Conservation (phyloP, 2,113 vertebrate species). For the Polypterus senegalus region DNA sequence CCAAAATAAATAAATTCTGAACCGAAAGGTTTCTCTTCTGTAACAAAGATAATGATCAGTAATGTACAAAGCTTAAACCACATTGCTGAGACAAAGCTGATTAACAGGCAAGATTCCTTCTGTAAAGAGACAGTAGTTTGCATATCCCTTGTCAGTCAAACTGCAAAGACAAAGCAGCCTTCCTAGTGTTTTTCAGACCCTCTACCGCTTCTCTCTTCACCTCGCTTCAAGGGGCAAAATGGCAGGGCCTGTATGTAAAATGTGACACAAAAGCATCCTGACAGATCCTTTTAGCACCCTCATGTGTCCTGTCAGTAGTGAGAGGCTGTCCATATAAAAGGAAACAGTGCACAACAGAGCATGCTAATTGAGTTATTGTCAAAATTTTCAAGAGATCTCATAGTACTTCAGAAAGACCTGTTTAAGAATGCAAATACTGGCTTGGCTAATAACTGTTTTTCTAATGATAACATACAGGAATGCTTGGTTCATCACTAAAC, state of each 20-base stretch:
- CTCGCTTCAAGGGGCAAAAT: slow-evolving; percentile 23
- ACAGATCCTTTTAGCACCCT: slow-evolving; percentile 38
- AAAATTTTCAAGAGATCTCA: slow-evolving; percentile 28
- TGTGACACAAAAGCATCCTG: slow-evolving; percentile 36
- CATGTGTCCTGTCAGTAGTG: slow-evolving; percentile 40
- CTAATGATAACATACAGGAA: too few species aligned
- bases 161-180: slow-evolving; percentile 5
- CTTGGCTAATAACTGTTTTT: slow-evolving; percentile 6
- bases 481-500: too few species aligned
- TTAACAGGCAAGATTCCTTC: neutral
- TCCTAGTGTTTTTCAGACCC: slow-evolving; percentile 12
- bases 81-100: too few species aligned
- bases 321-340: slow-evolving; percentile 41
- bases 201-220: slow-evolving; percentile 24
- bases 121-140: slow-evolving; percentile 7
- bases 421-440: slow-evolving; percentile 16
- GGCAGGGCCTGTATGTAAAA: slow-evolving; percentile 16
- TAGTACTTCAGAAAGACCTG: slow-evolving; percentile 6
- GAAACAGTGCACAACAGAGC: slow-evolving; percentile 42
- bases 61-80: too few species aligned
- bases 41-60: too few species aligned
- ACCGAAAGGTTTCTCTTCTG: too few species aligned
- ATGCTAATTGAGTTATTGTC: slow-evolving; percentile 51
- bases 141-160: slow-evolving; percentile 14
- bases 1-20: too few species aligned